Conservation (phyloP, 1,140 invertebrate genomes). For the Muscidifurax raptorellus region DNA sequence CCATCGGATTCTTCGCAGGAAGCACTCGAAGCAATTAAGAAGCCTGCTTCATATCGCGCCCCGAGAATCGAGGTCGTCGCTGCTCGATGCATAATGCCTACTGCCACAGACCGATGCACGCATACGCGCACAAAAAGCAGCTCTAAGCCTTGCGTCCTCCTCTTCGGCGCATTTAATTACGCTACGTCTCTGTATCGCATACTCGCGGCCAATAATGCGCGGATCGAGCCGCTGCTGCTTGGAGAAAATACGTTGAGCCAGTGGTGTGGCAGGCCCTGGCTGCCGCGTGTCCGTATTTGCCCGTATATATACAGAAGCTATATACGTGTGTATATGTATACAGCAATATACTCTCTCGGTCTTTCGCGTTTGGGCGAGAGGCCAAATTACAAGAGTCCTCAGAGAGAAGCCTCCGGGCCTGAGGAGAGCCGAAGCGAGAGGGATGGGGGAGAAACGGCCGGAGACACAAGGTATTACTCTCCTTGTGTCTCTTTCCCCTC, state of each 20-base stretch:
- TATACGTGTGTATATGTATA: not conserved
- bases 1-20: not conserved
- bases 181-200: too few species aligned
- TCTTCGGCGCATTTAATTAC: not conserved
- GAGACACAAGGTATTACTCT: conserved; percentile 59
- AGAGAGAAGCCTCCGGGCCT: conserved; percentile 50
- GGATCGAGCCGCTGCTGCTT: too few species aligned
- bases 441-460: not conserved
- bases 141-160: not conserved
- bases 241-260: not conserved
- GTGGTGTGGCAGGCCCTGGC: too few species aligned
- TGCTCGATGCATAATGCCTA: not conserved
- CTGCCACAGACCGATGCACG: not conserved
- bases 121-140: not conserved
- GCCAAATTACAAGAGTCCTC: conserved; percentile 63
- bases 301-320: too few species aligned
- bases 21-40: conserved; percentile 21
- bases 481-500: conserved; percentile 53
- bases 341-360: not conserved
- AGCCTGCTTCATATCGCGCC: not conserved
- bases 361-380: conserved; percentile 38
- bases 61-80: conserved; percentile 25
- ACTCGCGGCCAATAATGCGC: too few species aligned
- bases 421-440: conserved; percentile 16
- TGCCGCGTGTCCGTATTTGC: too few species aligned